These are phyloP conservation scores for Tamandua tetradactyla DNA, from an alignment of 2,797 vertebrate genomes.

Conservation along the genomic window DNA sequence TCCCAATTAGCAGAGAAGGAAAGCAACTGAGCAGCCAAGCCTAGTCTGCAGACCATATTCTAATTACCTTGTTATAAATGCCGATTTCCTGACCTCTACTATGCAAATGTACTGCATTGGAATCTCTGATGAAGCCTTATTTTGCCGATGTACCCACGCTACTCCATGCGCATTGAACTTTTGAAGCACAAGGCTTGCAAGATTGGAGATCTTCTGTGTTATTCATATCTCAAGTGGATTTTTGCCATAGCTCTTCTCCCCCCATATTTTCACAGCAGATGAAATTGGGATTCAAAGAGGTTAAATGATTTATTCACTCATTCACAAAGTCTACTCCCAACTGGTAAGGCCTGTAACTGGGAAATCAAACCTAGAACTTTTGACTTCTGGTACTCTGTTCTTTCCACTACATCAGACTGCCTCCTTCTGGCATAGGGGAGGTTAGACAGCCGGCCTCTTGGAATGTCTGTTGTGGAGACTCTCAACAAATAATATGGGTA, in stretches of 20 bases:
- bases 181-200: neutral
- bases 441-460: neutral
- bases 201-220: no score
- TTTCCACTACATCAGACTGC: neutral
- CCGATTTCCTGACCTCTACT: neutral
- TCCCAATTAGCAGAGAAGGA: neutral
- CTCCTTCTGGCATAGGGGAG: neutral
- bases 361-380: neutral
- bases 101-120: neutral
- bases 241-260: neutral
- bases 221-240: no score
- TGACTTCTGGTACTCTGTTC: neutral
- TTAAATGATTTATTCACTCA: neutral
- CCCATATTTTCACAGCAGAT: neutral
- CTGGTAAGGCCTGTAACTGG: neutral
- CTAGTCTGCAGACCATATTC: no score
- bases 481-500: rapidly evolving
- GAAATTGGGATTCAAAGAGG: neutral
- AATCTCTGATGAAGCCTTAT: neutral
- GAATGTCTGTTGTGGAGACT: no score
- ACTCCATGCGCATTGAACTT: neutral
- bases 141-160: neutral
- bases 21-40: neutral
- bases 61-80: neutral
- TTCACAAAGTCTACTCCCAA: neutral